A percentile compares a stretch with the other conserved stretches of the same genome.
Conservation (phyloP, 2,888 invertebrate species). For the Ormyrus labotus region DNA sequence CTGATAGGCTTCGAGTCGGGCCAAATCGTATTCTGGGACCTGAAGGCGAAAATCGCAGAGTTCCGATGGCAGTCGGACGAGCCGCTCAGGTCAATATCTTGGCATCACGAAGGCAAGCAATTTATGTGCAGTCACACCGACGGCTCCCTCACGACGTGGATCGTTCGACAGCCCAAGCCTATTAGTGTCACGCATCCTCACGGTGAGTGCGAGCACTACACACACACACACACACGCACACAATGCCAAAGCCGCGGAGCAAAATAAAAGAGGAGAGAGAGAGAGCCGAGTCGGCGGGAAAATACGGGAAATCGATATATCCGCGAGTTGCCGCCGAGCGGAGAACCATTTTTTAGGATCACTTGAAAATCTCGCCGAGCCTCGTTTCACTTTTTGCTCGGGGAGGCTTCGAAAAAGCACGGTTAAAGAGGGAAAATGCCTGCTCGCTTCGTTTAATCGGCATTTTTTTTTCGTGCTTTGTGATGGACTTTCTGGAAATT, state of each 20-base stretch:
- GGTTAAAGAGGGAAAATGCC: too few relatives aligned
- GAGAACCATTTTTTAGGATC: conserved; percentile 6
- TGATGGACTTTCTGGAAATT: too few relatives aligned
- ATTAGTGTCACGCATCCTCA: conserved; percentile 92
- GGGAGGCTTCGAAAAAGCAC: background rate
- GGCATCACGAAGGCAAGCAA: conserved; percentile 99
- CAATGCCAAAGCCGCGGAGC: background rate
- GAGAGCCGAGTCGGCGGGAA: background rate
- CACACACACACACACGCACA: background rate
- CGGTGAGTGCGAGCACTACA: conserved; percentile 79
- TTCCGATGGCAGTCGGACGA: conserved; percentile 88
- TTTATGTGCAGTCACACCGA: conserved; percentile 97
- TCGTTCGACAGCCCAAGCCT: conserved; percentile 86
- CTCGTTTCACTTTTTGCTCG: background rate
- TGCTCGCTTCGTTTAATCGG: too few relatives aligned
- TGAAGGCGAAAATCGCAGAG: conserved; percentile 90
- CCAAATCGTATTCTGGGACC: conserved; percentile 96
- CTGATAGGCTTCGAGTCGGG: conserved; percentile 98
- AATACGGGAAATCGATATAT: conserved; percentile 18
- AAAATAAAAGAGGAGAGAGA: background rate
- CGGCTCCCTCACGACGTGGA: conserved; percentile 97
- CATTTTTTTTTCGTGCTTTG: too few relatives aligned
- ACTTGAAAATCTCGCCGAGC: conserved; percentile 8
- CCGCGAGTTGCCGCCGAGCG: background rate
- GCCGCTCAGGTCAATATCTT: conserved; percentile 90